Evolutionary conservation across 2,113 vertebrate genomes (phyloP).

Genomic region (Raja brachyura): DNA sequence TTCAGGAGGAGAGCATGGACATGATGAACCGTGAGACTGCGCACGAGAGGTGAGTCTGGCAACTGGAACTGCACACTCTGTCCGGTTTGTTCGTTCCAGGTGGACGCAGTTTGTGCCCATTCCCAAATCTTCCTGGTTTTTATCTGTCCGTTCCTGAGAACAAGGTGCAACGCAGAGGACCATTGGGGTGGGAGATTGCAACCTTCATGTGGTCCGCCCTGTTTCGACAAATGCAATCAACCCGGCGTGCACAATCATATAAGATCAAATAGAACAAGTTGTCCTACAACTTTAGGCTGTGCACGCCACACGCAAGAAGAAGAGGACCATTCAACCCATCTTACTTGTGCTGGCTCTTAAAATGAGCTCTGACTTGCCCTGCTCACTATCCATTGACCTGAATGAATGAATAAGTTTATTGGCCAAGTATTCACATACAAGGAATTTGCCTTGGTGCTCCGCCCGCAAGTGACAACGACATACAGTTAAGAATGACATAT

Average conservation of each 20-base stretch:
- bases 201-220: too few relatives aligned
- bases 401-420: too few relatives aligned
- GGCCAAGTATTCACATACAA: too few relatives aligned
- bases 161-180: not conserved
- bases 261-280: too few relatives aligned
- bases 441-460: too few relatives aligned
- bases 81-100: not conserved
- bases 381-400: not conserved
- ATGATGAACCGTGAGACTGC: slow-evolving; percentile 27
- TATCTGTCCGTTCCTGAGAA: not conserved
- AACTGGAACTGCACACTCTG: not conserved
- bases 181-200: too few relatives aligned
- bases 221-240: too few relatives aligned
- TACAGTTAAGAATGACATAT: too few relatives aligned
- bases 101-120: not conserved
- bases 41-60: slow-evolving; percentile 1
- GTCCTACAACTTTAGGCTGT: too few relatives aligned
- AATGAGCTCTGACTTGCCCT: not conserved
- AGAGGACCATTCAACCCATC: not conserved
- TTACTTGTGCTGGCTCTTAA: not conserved
- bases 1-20: slow-evolving; percentile 35
- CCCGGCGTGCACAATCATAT: too few relatives aligned
- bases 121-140: not conserved
- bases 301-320: too few relatives aligned
- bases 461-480: too few relatives aligned